phyloP scores from a whole-genome alignment of 2,797 vertebrate species.

The Distichodus sexfasciatus region DNA sequence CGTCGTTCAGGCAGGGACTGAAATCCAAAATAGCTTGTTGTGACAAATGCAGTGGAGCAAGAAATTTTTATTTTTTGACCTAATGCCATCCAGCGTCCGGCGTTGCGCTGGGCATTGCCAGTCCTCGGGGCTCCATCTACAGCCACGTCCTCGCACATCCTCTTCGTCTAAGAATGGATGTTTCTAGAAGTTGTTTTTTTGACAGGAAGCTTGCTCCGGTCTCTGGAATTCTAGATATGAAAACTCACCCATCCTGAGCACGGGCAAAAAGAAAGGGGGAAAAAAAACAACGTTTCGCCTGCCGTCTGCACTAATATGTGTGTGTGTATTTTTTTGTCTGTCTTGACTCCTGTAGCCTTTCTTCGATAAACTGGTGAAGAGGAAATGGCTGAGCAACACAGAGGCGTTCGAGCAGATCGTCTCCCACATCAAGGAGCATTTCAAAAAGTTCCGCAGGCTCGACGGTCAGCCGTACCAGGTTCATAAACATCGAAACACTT shows the following conservation, averaged over 20 bases:
- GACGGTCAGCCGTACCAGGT: slow-evolving; percentile 86
- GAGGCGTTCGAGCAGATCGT: slow-evolving; percentile 84
- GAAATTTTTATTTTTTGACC: slow-evolving; percentile 48
- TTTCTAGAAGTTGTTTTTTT: slow-evolving; percentile 27
- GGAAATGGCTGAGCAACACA: slow-evolving; percentile 83
- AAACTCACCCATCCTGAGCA: slow-evolving; percentile 30
- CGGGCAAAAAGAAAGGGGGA: slow-evolving; percentile 24
- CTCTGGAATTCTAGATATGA: slow-evolving; percentile 39
- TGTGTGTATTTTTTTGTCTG: too few species aligned
- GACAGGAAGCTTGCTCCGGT: slow-evolving; percentile 46
- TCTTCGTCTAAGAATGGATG: slow-evolving; percentile 34
- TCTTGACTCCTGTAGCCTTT: slow-evolving; percentile 67
- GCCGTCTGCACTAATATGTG: slow-evolving; percentile 5
- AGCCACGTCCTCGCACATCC: slow-evolving; percentile 35
- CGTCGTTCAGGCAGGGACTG: slow-evolving; percentile 20
- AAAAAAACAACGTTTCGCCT: too few species aligned
- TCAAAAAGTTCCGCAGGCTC: slow-evolving; percentile 78
- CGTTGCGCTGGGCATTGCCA: slow-evolving; percentile 41
- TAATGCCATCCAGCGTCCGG: slow-evolving; percentile 23
- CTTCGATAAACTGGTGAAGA: slow-evolving; percentile 86
- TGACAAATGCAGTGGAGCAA: slow-evolving; percentile 48
- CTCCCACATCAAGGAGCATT: slow-evolving; percentile 71
- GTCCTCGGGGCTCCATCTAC: slow-evolving; percentile 33
- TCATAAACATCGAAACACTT: too few species aligned
- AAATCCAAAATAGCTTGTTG: slow-evolving; percentile 47